Conservation (phyloP, 2,797 vertebrate genomes). For the Aulostomus chinensis region DNA sequence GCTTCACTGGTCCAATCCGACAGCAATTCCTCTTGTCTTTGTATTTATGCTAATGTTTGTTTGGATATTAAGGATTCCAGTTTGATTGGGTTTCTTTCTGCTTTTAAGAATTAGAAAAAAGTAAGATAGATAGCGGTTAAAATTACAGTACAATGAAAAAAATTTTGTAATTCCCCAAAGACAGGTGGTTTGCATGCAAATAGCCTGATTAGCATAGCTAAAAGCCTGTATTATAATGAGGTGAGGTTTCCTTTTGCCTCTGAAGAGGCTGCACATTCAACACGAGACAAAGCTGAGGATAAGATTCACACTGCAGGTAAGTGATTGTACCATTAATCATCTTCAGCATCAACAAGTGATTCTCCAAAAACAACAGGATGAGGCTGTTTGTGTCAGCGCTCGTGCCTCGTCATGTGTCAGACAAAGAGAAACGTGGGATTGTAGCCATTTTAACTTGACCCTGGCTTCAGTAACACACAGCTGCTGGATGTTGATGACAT, state of each 20-base stretch:
- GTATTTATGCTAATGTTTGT: conserved; percentile 83
- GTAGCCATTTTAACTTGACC: no score
- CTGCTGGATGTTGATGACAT: no score
- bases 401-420: no score
- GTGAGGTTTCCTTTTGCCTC: conserved; percentile 38
- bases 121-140: conserved; percentile 66
- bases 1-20: conserved; percentile 61
- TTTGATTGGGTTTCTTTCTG: conserved; percentile 75
- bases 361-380: no score
- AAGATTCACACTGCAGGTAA: conserved; percentile 40
- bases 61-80: conserved; percentile 74
- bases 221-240: conserved; percentile 79
- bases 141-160: conserved; percentile 65
- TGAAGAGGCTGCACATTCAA: conserved; percentile 58
- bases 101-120: conserved; percentile 80
- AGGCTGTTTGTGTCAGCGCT: no score
- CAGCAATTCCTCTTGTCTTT: conserved; percentile 75
- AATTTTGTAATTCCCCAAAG: conserved; percentile 72
- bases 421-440: no score
- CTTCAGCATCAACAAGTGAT: conserved; percentile 21
- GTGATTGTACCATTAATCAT: conserved; percentile 26
- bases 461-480: no score
- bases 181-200: conserved; percentile 76
- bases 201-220: conserved; percentile 81
- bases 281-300: conserved; percentile 58